These are phyloP conservation scores for Pasiphila rectangulata DNA, from an alignment of 2,888 invertebrate genomes.

Conservation along the genomic window DNA sequence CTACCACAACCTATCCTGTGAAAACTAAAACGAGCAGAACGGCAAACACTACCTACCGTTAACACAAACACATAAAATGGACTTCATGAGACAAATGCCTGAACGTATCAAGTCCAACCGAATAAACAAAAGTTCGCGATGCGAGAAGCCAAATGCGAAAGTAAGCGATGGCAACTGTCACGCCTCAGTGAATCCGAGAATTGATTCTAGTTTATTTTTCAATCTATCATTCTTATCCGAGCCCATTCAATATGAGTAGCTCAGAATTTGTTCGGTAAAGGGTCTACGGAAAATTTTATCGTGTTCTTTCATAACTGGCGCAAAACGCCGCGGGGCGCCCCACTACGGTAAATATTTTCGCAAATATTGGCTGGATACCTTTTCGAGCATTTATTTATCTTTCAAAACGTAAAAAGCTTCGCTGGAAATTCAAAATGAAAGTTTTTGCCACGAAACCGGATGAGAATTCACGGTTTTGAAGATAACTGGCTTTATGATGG, in stretches of 20 bases:
- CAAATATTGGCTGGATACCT: constrained; percentile 10
- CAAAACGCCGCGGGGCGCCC: constrained; percentile 10
- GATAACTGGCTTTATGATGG: no score
- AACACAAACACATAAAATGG: not conserved
- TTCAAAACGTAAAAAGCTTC: not conserved
- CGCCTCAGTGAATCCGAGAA: constrained; percentile 36
- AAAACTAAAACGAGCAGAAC: no score
- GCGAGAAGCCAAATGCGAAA: not conserved
- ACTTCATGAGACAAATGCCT: not conserved
- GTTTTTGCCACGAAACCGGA: no score
- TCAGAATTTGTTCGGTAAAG: constrained; percentile 31
- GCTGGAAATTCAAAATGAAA: no score
- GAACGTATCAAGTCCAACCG: not conserved
- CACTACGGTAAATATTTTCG: constrained; percentile 18
- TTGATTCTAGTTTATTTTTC: constrained; percentile 45
- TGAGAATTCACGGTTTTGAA: no score
- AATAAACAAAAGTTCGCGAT: not conserved
- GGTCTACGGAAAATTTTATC: constrained; percentile 25
- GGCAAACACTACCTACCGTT: not conserved
- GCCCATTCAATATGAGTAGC: constrained; percentile 37
- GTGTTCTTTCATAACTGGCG: constrained; percentile 21
- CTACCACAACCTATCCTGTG: no score
- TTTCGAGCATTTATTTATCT: constrained; percentile 6
- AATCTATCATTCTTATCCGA: constrained; percentile 40
- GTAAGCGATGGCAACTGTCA: not conserved